Evolutionary conservation across 1,140 invertebrate genomes (phyloP), one percentile per base, ranked within the genome.

Genomic region (Caenorhabditis briggsae): DNA sequence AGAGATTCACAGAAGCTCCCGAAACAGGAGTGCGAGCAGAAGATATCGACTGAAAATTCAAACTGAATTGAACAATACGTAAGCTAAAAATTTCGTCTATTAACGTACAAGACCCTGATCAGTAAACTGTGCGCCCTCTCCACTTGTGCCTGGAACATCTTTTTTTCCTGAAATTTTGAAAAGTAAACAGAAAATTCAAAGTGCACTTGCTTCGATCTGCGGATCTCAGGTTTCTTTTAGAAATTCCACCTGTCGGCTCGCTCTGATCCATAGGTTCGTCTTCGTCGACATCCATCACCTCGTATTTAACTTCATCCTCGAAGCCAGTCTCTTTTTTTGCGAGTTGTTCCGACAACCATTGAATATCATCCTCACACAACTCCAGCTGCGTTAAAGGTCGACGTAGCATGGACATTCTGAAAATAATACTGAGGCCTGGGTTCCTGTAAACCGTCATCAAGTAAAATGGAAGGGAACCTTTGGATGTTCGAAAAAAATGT

Each of bases 361-460:
- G 46, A 41, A 78, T 78, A 50, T 78, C 70, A 12, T 78, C 70
- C 23, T 78, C 70, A 14, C 70, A 78, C 46, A 78, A 43, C n/a
- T 78, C 70, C 23, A 78, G 14, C 46, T 78, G 70, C 3, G 70
- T 78, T n/a, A 78, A 78, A 9, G 70, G 70, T 23, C 70, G 70
- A 12, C 70, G 46, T 50, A 78, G 23, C 70, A 78, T 78, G 0
- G 70, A 50, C 70, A 78, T 70, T 18, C 41, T 70, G 41, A 70
- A 16, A 1, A 64, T 2, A 43, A 43, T n/a, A 20, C n/a, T 59
- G 18, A 20, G 9, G 8, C 16, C n/a, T 59, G 3, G 18, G 12
- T 9, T 53, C 2, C 50, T 53, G 6, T 11, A 53, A 14, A 14
- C 6, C 11, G 16, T 14, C 50, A 53, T 16, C 11, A 11, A 14